Evolutionary conservation across 2,113 vertebrate species (phyloP).

Genomic region (Dromiciops gliroides): DNA sequence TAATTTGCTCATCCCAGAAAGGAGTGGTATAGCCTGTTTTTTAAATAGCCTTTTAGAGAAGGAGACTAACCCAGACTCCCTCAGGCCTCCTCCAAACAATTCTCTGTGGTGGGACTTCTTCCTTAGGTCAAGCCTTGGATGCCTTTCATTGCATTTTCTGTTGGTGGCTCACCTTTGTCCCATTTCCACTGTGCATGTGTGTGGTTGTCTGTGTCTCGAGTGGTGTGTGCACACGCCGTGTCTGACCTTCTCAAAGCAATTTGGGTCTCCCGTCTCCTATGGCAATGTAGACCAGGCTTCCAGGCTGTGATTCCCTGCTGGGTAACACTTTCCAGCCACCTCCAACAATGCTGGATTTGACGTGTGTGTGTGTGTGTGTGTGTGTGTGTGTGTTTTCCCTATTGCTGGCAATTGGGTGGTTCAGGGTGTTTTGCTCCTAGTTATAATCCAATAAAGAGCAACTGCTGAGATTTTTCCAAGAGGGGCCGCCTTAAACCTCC

Average conservation of each 20-base stretch:
- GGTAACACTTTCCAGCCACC: conserved; percentile 74
- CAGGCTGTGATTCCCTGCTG: conserved; percentile 71
- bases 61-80: not conserved
- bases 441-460: conserved; percentile 80
- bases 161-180: not conserved
- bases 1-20: not conserved
- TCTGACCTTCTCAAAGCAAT: conserved; percentile 61
- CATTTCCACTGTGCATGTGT: conserved; percentile 52
- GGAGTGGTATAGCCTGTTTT: not conserved
- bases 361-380: not conserved
- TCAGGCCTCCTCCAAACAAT: fast-evolving
- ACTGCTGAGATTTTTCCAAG: conserved; percentile 78
- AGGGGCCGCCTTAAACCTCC: conserved; percentile 74
- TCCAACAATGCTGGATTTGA: conserved; percentile 78
- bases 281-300: conserved; percentile 73
- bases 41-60: not conserved
- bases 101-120: not conserved
- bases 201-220: conserved; percentile 62
- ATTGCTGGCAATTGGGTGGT: conserved; percentile 79
- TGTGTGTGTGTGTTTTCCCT: not conserved
- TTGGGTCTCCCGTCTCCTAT: conserved; percentile 57
- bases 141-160: not conserved
- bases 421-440: conserved; percentile 79
- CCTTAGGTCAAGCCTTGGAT: not conserved
- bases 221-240: conserved; percentile 61